Conservation (phyloP, 2,888 invertebrate genomes). For the Hypomecis atomaria region DNA sequence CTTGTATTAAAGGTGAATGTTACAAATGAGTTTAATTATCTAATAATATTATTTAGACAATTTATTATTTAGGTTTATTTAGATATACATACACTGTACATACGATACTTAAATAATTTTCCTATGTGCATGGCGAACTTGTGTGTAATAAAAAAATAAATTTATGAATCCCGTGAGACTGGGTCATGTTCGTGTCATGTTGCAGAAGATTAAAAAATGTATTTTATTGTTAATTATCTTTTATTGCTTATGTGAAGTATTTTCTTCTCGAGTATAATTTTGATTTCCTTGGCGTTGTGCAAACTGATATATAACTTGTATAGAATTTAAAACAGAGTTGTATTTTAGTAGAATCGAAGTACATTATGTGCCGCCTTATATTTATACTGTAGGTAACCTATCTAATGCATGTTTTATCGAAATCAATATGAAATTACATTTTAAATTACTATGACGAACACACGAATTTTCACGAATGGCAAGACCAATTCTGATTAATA, state of each 20-base stretch:
- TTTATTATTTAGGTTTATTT: slow-evolving; percentile 66
- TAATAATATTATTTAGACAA: slow-evolving; percentile 65
- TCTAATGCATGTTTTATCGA: slow-evolving; percentile 27
- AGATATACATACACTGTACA: slow-evolving; percentile 69
- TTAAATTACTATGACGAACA: not conserved
- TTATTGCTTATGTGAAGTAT: slow-evolving; percentile 47
- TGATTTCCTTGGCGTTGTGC: slow-evolving; percentile 45
- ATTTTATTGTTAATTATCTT: slow-evolving; percentile 55
- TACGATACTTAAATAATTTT: slow-evolving; percentile 65
- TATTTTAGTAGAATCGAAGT: slow-evolving; percentile 40
- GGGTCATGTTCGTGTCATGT: slow-evolving; percentile 46
- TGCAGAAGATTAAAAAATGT: slow-evolving; percentile 52
- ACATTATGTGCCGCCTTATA: slow-evolving; percentile 42
- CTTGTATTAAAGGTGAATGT: slow-evolving; percentile 67
- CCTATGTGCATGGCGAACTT: slow-evolving; percentile 56
- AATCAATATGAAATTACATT: slow-evolving; percentile 7
- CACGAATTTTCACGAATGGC: too few relatives aligned
- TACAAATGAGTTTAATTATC: slow-evolving; percentile 64
- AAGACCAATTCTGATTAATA: not conserved
- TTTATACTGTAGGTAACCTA: slow-evolving; percentile 27
- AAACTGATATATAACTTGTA: slow-evolving; percentile 46
- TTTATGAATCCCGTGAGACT: slow-evolving; percentile 48
- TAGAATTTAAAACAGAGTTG: slow-evolving; percentile 38
- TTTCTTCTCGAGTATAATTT: slow-evolving; percentile 50
- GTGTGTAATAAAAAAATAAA: slow-evolving; percentile 46